These are phyloP conservation scores for Pteronura brasiliensis DNA, from an alignment of 2,113 vertebrate species.

Conservation along the genomic window DNA sequence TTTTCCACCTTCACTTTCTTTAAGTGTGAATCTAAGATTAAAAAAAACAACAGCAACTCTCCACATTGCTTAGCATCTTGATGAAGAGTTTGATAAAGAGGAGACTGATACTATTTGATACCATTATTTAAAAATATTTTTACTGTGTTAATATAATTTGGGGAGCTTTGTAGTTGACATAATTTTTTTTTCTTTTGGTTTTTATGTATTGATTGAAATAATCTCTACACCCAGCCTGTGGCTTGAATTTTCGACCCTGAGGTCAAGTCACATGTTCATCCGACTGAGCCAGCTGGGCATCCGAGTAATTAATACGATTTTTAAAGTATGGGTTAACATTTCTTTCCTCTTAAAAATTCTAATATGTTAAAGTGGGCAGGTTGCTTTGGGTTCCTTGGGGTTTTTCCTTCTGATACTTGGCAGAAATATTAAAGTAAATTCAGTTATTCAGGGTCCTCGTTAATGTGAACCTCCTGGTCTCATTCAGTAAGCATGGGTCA, in stretches of 20 bases:
- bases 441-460: conserved; percentile 56
- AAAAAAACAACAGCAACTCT: not conserved
- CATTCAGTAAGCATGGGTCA: conserved; percentile 50
- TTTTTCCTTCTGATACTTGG: conserved; percentile 6
- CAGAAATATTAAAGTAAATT: conserved; percentile 29
- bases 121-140: conserved; percentile 38
- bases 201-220: not conserved
- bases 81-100: not conserved
- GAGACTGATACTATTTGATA: not conserved
- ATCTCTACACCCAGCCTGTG: not conserved
- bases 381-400: not conserved
- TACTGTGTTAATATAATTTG: conserved; percentile 15
- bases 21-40: not conserved
- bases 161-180: not conserved
- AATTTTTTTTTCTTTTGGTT: not conserved
- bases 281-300: not conserved
- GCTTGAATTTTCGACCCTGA: not conserved
- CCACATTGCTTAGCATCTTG: not conserved
- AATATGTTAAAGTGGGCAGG: not conserved
- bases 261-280: not conserved
- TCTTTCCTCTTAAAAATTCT: not conserved
- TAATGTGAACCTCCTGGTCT: conserved; percentile 71
- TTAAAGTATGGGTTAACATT: not conserved
- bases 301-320: not conserved
- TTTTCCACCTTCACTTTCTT: not conserved